Conservation (phyloP, 2,797 vertebrate species). For the Gambelia wislizenii region DNA sequence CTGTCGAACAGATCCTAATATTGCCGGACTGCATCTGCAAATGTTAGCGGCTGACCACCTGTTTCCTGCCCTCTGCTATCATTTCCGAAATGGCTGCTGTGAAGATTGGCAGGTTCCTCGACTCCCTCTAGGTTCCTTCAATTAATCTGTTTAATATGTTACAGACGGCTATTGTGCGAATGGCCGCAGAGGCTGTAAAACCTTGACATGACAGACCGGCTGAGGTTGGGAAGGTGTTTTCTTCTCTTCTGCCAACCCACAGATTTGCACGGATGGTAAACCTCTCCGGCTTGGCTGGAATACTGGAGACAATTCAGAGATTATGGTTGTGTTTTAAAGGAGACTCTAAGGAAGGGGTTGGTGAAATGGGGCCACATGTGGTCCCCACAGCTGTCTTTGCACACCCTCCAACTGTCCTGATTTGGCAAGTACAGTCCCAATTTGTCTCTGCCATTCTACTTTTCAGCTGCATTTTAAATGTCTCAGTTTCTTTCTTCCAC, state of each 20-base stretch:
- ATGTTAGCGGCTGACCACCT: constrained; percentile 45
- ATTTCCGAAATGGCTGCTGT: constrained; percentile 72
- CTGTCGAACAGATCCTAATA: constrained; percentile 55
- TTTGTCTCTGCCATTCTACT: too few species aligned
- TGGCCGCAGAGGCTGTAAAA: constrained; percentile 84
- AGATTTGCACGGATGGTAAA: neutral
- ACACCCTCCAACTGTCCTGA: too few species aligned
- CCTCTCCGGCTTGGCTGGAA: neutral
- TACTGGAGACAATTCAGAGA: neutral
- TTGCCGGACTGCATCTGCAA: constrained; percentile 20
- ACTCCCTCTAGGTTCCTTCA: constrained; percentile 86
- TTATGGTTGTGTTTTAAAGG: neutral
- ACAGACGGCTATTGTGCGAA: constrained; percentile 83
- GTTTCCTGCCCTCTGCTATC: constrained; percentile 13
- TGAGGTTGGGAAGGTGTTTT: constrained; percentile 4
- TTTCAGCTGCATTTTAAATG: too few species aligned
- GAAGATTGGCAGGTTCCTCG: constrained; percentile 83
- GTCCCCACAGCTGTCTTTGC: too few species aligned
- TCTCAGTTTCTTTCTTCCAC: too few species aligned
- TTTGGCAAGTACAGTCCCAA: too few species aligned
- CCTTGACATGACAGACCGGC: constrained; percentile 79
- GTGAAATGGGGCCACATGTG: too few species aligned
- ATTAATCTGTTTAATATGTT: constrained; percentile 93
- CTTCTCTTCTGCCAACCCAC: neutral
- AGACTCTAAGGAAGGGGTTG: too few species aligned